These are phyloP conservation scores for Physocephala rufipes DNA, from an alignment of 2,888 invertebrate species.

Conservation along the genomic window DNA sequence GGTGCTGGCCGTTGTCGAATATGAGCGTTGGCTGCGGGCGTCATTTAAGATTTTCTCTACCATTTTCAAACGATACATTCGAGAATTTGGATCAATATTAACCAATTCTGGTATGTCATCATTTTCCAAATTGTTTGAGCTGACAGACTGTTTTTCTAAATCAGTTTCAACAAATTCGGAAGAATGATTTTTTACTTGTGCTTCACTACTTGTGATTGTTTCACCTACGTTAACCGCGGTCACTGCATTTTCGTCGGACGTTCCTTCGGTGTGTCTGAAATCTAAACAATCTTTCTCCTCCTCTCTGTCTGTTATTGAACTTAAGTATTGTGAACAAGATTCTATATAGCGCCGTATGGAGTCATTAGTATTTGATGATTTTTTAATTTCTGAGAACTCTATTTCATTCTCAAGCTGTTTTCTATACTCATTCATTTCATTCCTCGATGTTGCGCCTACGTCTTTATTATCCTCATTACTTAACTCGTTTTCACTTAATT, in stretches of 20 bases:
- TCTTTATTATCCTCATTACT: conserved; percentile 53
- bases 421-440: conserved; percentile 61
- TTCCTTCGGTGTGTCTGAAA: too few relatives aligned
- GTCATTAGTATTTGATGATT: conserved; percentile 64
- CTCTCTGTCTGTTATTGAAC: conserved; percentile 43
- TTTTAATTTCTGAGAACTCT: conserved; percentile 66
- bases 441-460: conserved; percentile 44
- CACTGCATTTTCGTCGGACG: too few relatives aligned
- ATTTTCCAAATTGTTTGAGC: conserved; percentile 60
- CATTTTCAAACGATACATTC: conserved; percentile 71
- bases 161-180: conserved; percentile 39
- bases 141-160: conserved; percentile 51
- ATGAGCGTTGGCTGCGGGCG: conserved; percentile 69
- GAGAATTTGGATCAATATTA: conserved; percentile 68
- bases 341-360: conserved; percentile 64
- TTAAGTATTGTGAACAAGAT: conserved; percentile 62
- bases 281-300: too few relatives aligned
- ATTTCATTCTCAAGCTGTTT: conserved; percentile 62
- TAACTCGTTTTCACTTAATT: conserved; percentile 49
- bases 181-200: not conserved
- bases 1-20: conserved; percentile 78
- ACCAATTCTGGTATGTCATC: conserved; percentile 58
- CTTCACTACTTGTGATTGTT: not conserved
- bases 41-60: conserved; percentile 70
- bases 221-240: not conserved